Percentiles rank a stretch among this genome's conserved stretches.
phyloP scores from a whole-genome alignment of 2,888 invertebrate genomes.

The Desoria tigrina region DNA sequence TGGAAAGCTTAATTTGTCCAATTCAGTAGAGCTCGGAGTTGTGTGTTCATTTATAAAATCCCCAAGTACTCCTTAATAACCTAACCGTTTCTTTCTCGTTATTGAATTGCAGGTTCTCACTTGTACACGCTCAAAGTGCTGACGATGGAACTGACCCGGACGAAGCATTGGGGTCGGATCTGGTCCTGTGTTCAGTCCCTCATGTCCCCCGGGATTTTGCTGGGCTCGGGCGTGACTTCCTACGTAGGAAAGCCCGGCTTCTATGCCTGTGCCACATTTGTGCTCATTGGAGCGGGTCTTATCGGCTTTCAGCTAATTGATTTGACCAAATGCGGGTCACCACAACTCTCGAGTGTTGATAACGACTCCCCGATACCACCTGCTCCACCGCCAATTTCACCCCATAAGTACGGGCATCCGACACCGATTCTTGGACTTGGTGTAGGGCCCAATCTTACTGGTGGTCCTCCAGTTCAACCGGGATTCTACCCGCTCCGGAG shows the following conservation, averaged over 20 bases:
- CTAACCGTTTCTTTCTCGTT: neutral
- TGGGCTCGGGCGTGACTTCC: constrained; percentile 46
- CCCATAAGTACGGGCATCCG: constrained; percentile 39
- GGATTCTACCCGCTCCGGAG: constrained; percentile 46
- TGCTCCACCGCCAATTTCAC: constrained; percentile 46
- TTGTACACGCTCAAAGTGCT: constrained; percentile 52
- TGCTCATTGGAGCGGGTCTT: constrained; percentile 49
- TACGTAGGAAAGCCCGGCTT: constrained; percentile 51
- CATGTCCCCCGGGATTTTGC: constrained; percentile 49
- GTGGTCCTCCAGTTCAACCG: constrained; percentile 14
- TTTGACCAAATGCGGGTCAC: constrained; percentile 50
- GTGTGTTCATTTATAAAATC: neutral
- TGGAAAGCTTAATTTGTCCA: constrained; percentile 1
- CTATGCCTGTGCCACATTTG: constrained; percentile 52
- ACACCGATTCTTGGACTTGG: constrained; percentile 23
- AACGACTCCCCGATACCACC: constrained; percentile 49
- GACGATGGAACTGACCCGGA: constrained; percentile 50
- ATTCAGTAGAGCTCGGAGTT: neutral
- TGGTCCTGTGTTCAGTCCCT: constrained; percentile 46
- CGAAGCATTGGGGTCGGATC: constrained; percentile 44
- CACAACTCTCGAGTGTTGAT: constrained; percentile 48
- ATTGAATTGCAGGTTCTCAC: constrained; percentile 44
- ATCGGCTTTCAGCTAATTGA: constrained; percentile 51
- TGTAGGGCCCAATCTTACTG: neutral
- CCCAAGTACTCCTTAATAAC: neutral